A percentile compares a stretch with the other conserved stretches of the same genome.
Evolutionary conservation across 2,113 vertebrate species (phyloP).

Genomic region (Rhodinocichla rosea): DNA sequence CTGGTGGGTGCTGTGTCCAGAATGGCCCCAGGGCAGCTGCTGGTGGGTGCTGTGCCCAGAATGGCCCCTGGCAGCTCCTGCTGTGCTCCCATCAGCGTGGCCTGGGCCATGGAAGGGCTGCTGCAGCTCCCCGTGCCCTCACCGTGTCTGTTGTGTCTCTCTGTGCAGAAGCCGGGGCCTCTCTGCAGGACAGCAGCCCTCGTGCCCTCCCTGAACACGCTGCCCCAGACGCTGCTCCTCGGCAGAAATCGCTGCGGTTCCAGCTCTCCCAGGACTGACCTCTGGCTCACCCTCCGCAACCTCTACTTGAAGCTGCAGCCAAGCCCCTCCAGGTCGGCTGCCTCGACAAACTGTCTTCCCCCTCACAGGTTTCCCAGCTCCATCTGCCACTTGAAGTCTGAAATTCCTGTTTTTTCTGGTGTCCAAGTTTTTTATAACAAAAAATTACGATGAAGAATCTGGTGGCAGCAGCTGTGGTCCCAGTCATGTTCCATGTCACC

Average conservation of each 20-base stretch:
- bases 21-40: neutral
- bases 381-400: constrained; percentile 11
- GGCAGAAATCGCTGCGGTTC: constrained; percentile 54
- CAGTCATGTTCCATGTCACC: constrained; percentile 49
- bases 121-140: neutral
- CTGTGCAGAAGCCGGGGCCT: constrained; percentile 64
- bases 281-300: neutral
- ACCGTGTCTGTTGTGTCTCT: constrained; percentile 35
- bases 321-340: neutral
- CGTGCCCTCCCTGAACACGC: neutral
- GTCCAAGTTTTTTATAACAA: constrained; percentile 62
- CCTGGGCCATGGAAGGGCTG: neutral
- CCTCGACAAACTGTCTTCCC: constrained; percentile 7
- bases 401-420: constrained; percentile 64
- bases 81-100: neutral
- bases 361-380: neutral
- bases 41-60: neutral
- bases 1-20: neutral
- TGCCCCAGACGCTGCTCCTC: constrained; percentile 37
- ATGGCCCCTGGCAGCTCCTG: neutral
- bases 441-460: neutral
- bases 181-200: constrained; percentile 52
- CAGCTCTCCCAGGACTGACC: constrained; percentile 6
- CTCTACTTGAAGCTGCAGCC: constrained; percentile 27
- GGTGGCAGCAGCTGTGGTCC: constrained; percentile 57